A percentile compares a stretch with the other conserved stretches of the same genome.
These are phyloP conservation scores for Sorex fumeus DNA, from an alignment of 2,113 vertebrate species.

Conservation along the genomic window DNA sequence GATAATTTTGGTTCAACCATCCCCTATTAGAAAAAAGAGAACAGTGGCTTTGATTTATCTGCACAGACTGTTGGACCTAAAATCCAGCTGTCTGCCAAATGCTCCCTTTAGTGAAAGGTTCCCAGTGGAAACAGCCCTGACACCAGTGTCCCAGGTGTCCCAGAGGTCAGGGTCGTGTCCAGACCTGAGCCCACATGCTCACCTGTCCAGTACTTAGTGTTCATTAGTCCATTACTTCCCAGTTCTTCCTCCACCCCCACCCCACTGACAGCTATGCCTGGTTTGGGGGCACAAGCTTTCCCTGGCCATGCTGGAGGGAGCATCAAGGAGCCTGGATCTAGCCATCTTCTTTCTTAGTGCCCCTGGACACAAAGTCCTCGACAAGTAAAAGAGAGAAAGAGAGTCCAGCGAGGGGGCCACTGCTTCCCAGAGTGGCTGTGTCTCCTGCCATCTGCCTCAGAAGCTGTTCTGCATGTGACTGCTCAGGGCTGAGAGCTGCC, in stretches of 20 bases:
- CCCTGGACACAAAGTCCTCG: not conserved
- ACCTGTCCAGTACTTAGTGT: no score
- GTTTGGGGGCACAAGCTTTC: not conserved
- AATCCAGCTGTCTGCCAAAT: not conserved
- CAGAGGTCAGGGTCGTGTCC: no score
- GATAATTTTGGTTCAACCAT: no score
- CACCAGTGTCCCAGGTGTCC: no score
- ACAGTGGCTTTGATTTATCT: not conserved
- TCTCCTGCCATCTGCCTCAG: not conserved
- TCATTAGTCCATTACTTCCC: no score
- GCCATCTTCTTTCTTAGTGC: not conserved
- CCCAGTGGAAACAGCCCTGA: not conserved
- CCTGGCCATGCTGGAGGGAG: no score
- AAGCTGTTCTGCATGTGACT: not conserved
- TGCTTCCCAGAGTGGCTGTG: no score
- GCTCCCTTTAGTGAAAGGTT: not conserved
- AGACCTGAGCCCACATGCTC: not conserved
- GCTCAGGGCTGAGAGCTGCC: no score
- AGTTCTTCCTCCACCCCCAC: no score
- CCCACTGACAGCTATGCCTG: no score
- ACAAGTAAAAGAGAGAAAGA: accelerated
- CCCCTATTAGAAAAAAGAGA: not conserved
- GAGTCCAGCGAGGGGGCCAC: no score
- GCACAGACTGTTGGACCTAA: not conserved
- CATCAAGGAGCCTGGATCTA: not conserved